Conservation (phyloP, 2,888 invertebrate genomes). For the Nezara viridula region DNA sequence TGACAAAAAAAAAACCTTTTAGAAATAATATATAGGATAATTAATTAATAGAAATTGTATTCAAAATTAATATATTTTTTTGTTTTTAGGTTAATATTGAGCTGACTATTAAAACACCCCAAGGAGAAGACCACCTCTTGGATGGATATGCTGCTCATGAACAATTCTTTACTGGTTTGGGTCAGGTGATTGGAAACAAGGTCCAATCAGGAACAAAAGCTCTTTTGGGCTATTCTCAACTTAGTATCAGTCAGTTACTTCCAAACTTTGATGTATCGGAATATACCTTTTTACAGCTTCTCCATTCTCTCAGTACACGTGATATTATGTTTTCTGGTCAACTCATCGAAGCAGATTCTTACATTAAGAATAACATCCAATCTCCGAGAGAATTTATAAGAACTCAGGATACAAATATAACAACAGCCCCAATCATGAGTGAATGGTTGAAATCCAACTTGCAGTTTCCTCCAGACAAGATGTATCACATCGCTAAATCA, state of each 20-base stretch:
- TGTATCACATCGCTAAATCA: constrained; percentile 7
- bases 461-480: not conserved
- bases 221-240: not conserved
- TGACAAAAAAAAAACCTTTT: too few species aligned
- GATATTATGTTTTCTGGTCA: constrained; percentile 3
- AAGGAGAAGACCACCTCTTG: constrained; percentile 15
- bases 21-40: too few species aligned
- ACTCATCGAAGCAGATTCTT: constrained; percentile 11
- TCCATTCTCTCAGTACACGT: constrained; percentile 12
- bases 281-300: constrained; percentile 9
- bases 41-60: not conserved
- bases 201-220: not conserved
- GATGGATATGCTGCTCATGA: constrained; percentile 47
- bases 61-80: not conserved
- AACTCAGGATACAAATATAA: not conserved
- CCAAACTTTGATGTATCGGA: constrained; percentile 27
- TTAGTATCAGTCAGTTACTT: not conserved
- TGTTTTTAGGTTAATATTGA: constrained; percentile 22
- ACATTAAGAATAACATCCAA: not conserved
- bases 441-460: constrained; percentile 30
- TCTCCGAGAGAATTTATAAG: not conserved
- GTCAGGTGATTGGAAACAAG: not conserved
- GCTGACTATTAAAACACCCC: not conserved
- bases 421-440: not conserved
- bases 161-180: constrained; percentile 31